Percentiles rank a stretch among this genome's conserved stretches.
These are phyloP conservation scores for Hartigia nigra DNA, from an alignment of 2,888 invertebrate genomes.

Conservation along the genomic window DNA sequence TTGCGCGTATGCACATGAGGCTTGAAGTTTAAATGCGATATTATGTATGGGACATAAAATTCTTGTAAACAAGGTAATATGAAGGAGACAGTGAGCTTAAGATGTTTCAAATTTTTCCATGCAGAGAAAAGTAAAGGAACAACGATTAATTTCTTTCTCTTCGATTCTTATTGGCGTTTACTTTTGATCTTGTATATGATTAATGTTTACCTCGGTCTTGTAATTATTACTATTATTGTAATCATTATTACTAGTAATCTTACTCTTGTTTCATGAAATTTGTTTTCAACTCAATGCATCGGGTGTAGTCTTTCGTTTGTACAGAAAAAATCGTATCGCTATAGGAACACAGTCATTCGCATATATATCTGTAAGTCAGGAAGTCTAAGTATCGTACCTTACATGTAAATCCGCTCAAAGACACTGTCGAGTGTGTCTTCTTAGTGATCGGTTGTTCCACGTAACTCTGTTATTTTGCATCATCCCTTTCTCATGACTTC, in stretches of 20 bases:
- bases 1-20: neutral
- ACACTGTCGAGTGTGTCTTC: neutral
- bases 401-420: neutral
- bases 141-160: neutral
- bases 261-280: neutral
- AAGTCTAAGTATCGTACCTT: neutral
- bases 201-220: neutral
- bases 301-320: neutral
- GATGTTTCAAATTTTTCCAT: neutral
- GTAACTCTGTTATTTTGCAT: neutral
- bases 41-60: neutral
- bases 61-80: neutral
- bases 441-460: neutral
- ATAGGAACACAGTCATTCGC: neutral
- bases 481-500: neutral
- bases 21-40: neutral
- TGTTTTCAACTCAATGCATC: neutral
- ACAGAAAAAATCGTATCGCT: neutral
- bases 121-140: neutral
- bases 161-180: neutral
- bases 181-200: neutral
- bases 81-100: neutral
- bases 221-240: neutral
- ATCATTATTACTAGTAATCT: neutral
- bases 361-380: neutral